These are phyloP conservation scores for Achatina immaculata DNA, from an alignment of 1,140 invertebrate genomes.

Conservation along the genomic window DNA sequence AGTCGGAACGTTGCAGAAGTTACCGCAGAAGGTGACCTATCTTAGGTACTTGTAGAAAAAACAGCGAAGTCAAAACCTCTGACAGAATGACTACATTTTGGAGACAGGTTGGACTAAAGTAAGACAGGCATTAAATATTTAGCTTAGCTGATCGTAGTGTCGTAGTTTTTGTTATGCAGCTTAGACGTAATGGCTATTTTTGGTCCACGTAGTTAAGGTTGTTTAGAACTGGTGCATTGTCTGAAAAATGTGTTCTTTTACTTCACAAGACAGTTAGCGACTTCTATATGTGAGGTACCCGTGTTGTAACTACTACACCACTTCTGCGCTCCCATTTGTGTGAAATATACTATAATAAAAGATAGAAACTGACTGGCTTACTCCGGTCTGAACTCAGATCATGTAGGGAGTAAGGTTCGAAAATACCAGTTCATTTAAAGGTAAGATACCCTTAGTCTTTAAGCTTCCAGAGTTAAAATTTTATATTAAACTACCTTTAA, in stretches of 20 bases:
- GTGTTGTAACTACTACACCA: background rate
- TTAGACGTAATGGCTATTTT: background rate
- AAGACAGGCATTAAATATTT: background rate
- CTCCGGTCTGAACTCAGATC: too few species aligned
- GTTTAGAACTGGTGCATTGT: background rate
- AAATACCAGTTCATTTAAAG: too few species aligned
- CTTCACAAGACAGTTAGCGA: background rate
- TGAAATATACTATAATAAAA: too few species aligned
- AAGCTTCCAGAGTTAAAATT: too few species aligned
- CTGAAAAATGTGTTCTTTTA: background rate
- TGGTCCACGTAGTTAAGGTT: background rate
- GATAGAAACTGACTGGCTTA: too few species aligned
- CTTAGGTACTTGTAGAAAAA: too few species aligned
- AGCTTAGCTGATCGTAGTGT: background rate
- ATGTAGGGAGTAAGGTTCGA: too few species aligned
- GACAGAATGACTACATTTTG: constrained; percentile 26
- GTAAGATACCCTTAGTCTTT: too few species aligned
- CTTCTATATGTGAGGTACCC: background rate
- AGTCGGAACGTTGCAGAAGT: too few species aligned
- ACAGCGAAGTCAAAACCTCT: background rate
- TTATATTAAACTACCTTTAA: too few species aligned
- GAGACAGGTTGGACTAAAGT: constrained; percentile 32
- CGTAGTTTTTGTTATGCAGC: background rate
- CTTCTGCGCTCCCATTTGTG: too few species aligned
- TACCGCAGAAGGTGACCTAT: constrained; percentile 21